phyloP scores from a whole-genome alignment of 2,888 invertebrate genomes.

The Dolichopus griseipennis region DNA sequence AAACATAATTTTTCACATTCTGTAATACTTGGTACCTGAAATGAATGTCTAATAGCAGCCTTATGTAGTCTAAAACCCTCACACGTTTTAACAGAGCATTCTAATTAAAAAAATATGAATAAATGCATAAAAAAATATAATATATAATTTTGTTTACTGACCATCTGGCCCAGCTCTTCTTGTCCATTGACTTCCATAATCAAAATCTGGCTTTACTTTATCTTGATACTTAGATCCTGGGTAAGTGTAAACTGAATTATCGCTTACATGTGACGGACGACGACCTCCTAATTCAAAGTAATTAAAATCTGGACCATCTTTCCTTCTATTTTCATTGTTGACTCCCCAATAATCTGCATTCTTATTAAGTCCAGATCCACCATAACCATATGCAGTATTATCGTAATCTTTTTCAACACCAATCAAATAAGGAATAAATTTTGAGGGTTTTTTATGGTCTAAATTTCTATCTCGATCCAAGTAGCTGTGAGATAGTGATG shows the following conservation, averaged over 20 bases:
- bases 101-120: conserved; percentile 38
- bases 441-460: conserved; percentile 30
- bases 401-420: conserved; percentile 49
- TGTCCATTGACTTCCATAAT: conserved; percentile 41
- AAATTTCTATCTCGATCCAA: conserved; percentile 29
- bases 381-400: conserved; percentile 50
- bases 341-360: conserved; percentile 49
- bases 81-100: conserved; percentile 65
- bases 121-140: conserved; percentile 10
- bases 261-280: conserved; percentile 31
- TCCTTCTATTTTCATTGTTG: conserved; percentile 37
- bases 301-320: conserved; percentile 39
- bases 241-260: conserved; percentile 45
- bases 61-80: conserved; percentile 67
- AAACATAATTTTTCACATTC: conserved; percentile 71
- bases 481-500: conserved; percentile 28
- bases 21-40: conserved; percentile 57
- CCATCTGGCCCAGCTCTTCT: conserved; percentile 43
- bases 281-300: conserved; percentile 44
- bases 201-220: conserved; percentile 27
- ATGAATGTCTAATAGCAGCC: conserved; percentile 56
- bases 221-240: conserved; percentile 42
- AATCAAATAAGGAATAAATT: conserved; percentile 51
- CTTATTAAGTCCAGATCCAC: conserved; percentile 37
- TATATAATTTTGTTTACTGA: conserved; percentile 22